These are phyloP conservation scores for Aphelinus certus DNA, from an alignment of 1,140 invertebrate genomes.

Conservation along the genomic window DNA sequence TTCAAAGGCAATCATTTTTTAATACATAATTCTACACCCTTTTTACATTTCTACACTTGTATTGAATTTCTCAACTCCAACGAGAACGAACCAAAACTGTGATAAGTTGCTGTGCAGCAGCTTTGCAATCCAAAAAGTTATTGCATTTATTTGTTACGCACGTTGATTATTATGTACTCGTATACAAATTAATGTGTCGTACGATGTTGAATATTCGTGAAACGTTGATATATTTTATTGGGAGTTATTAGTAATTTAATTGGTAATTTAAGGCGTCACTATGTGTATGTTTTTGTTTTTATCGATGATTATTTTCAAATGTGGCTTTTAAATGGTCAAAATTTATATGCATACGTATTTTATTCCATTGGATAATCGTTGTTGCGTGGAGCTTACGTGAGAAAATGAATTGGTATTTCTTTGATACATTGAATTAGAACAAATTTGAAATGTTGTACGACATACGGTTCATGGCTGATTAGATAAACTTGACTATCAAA, in stretches of 20 bases:
- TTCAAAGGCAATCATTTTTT: not conserved
- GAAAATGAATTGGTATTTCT: slow-evolving; percentile 15
- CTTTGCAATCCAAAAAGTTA: slow-evolving; percentile 41
- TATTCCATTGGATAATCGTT: slow-evolving; percentile 30
- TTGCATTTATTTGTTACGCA: slow-evolving; percentile 42
- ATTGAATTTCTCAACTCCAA: not conserved
- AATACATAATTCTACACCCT: not conserved
- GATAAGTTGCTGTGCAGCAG: slow-evolving; percentile 44
- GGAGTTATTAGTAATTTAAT: slow-evolving; percentile 6
- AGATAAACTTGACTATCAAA: too few species aligned
- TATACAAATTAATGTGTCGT: slow-evolving; percentile 33
- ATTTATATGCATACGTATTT: slow-evolving; percentile 18
- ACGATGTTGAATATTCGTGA: slow-evolving; percentile 30
- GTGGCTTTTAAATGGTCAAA: slow-evolving; percentile 33
- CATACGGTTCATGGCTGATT: too few species aligned
- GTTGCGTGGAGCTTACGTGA: slow-evolving; percentile 43
- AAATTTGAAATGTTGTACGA: too few species aligned
- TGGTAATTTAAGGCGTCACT: slow-evolving; percentile 30
- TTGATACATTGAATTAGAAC: not conserved
- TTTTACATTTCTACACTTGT: not conserved
- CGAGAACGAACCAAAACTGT: slow-evolving; percentile 2
- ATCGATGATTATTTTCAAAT: slow-evolving; percentile 39
- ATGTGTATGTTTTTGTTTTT: slow-evolving; percentile 44
- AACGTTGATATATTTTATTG: slow-evolving; percentile 13
- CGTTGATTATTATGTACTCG: slow-evolving; percentile 33